A percentile compares a stretch with the other conserved stretches of the same genome.
Evolutionary conservation across 1,140 invertebrate species (phyloP).

Genomic region (Ceratoteleas bidentatus): DNA sequence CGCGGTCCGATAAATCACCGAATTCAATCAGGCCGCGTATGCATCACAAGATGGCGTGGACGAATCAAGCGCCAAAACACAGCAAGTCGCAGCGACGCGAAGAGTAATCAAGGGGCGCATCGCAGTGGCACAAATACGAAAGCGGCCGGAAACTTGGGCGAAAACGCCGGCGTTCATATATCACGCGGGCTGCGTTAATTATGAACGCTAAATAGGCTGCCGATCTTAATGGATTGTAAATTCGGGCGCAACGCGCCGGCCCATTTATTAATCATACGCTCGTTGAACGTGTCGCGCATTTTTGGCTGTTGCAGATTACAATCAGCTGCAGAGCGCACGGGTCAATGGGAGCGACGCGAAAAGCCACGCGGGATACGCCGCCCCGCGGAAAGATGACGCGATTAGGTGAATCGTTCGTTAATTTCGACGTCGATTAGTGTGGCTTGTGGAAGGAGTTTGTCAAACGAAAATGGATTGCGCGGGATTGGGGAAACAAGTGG

Average conservation of each 20-base stretch:
- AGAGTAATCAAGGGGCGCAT: conserved; percentile 53
- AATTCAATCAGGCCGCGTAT: conserved; percentile 58
- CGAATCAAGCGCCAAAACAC: conserved; percentile 33
- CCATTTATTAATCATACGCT: conserved; percentile 54
- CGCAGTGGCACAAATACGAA: conserved; percentile 52
- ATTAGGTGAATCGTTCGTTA: background rate
- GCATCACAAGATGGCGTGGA: conserved; percentile 44
- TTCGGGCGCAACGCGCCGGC: conserved; percentile 28
- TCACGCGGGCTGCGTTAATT: conserved; percentile 53
- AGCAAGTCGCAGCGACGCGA: conserved; percentile 41
- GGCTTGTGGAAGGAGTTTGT: too few relatives aligned
- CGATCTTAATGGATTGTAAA: conserved; percentile 64
- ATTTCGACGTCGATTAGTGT: too few relatives aligned
- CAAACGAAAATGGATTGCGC: too few relatives aligned
- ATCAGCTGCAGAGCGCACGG: conserved; percentile 3
- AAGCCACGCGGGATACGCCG: background rate
- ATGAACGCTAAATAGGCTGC: conserved; percentile 53
- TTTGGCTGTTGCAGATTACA: conserved; percentile 39
- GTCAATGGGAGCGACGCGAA: background rate
- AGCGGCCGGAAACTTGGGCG: conserved; percentile 34
- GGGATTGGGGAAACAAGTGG: too few relatives aligned
- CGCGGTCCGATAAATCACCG: conserved; percentile 54
- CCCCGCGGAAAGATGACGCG: conserved; percentile 6
- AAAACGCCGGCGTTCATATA: conserved; percentile 49
- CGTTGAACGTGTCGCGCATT: conserved; percentile 34